Percentiles rank a stretch among this genome's conserved stretches.
These are phyloP conservation scores for Tinamus guttatus DNA, from an alignment of 2,113 vertebrate species.

Conservation along the genomic window DNA sequence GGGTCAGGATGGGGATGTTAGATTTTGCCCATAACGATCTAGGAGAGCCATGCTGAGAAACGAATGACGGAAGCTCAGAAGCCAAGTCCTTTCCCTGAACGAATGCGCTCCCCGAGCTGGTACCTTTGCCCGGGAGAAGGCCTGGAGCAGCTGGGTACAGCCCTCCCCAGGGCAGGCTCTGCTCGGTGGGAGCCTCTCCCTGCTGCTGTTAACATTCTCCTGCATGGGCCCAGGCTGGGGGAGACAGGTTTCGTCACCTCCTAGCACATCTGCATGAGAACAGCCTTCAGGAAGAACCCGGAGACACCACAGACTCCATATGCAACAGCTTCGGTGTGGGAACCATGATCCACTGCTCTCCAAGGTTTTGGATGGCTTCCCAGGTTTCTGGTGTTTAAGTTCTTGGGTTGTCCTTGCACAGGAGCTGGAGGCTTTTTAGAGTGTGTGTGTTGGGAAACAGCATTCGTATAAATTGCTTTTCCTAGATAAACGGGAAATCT, in stretches of 20 bases:
- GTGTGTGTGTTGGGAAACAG: neutral
- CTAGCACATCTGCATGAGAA: conserved; percentile 19
- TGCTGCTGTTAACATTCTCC: conserved; percentile 9
- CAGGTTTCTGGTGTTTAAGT: neutral
- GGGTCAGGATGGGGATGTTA: neutral
- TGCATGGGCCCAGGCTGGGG: neutral
- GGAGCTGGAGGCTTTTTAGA: neutral
- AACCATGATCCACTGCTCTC: neutral
- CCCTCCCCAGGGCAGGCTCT: neutral
- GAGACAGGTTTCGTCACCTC: conserved; percentile 57
- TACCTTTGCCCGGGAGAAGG: rapidly evolving
- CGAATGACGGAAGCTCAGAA: neutral
- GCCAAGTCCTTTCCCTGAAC: neutral
- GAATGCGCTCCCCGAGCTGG: neutral
- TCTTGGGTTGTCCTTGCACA: conserved; percentile 22
- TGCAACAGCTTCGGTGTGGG: conserved; percentile 39
- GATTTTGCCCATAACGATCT: neutral
- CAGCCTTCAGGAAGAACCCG: conserved; percentile 10
- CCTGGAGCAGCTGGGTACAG: neutral
- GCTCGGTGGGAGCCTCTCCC: neutral
- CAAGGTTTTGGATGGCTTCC: neutral
- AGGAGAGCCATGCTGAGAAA: neutral
- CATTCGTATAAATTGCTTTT: neutral
- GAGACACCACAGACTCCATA: conserved; percentile 10
- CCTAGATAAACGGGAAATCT: neutral